Evolutionary conservation across 1,140 invertebrate species (phyloP).

Genomic region (Drosophila repleta): DNA sequence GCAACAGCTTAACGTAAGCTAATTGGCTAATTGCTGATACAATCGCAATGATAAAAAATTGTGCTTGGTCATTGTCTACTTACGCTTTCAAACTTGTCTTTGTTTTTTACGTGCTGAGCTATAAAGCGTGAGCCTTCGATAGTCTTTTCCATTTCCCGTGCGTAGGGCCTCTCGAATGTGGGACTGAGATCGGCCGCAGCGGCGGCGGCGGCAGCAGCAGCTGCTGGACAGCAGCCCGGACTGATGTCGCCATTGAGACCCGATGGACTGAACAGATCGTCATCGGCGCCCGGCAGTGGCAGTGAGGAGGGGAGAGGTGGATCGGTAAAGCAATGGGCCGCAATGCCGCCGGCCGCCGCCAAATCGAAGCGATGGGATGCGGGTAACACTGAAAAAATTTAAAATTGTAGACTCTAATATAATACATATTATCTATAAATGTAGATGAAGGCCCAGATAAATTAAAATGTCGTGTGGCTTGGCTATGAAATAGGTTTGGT

Average conservation of each 20-base stretch:
- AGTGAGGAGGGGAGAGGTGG: constrained; percentile 87
- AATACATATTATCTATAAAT: too few relatives aligned
- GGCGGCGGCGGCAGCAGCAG: constrained; percentile 48
- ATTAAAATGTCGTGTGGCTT: too few relatives aligned
- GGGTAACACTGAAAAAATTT: constrained; percentile 84
- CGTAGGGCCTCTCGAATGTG: constrained; percentile 90
- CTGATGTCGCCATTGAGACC: constrained; percentile 85
- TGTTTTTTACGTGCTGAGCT: constrained; percentile 96
- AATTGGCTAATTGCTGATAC: too few relatives aligned
- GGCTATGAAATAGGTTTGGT: too few relatives aligned
- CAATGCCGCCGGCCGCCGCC: constrained; percentile 84
- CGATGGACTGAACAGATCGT: constrained; percentile 91
- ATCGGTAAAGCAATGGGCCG: constrained; percentile 87
- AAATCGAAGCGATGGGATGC: constrained; percentile 85
- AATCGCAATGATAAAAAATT: background rate
- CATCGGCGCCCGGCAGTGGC: constrained; percentile 89
- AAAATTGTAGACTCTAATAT: too few relatives aligned
- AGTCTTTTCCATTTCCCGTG: constrained; percentile 93
- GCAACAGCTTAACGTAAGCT: too few relatives aligned
- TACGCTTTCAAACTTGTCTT: constrained; percentile 96
- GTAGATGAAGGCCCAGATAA: too few relatives aligned
- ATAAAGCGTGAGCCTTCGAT: constrained; percentile 96
- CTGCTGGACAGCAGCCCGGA: constrained; percentile 83
- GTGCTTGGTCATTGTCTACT: constrained; percentile 84
- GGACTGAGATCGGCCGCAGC: constrained; percentile 88